These are phyloP conservation scores for Sceloporus undulatus DNA, from an alignment of 2,113 vertebrate genomes.

Conservation along the genomic window DNA sequence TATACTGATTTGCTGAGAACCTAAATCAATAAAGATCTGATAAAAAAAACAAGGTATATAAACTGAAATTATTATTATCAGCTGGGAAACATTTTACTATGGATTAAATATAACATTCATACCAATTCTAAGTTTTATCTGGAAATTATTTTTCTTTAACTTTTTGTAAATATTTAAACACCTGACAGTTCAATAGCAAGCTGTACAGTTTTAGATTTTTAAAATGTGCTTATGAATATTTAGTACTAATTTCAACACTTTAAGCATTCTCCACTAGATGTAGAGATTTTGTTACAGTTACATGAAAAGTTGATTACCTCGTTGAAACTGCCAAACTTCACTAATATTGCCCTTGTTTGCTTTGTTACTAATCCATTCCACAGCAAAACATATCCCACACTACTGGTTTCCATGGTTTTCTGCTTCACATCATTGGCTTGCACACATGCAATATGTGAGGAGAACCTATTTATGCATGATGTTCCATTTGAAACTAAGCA, in stretches of 20 bases:
- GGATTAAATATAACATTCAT: not conserved
- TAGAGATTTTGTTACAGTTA: not conserved
- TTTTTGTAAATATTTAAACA: not conserved
- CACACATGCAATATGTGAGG: not conserved
- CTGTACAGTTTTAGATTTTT: too few relatives aligned
- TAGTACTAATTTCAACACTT: not conserved
- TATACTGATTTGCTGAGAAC: not conserved
- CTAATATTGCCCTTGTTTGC: not conserved
- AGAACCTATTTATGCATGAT: not conserved
- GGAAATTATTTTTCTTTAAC: not conserved
- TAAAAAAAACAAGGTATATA: not conserved
- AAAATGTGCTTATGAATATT: not conserved
- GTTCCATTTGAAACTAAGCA: not conserved
- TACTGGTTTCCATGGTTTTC: not conserved
- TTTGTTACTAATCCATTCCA: not conserved
- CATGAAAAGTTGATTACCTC: not conserved
- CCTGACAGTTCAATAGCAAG: too few relatives aligned
- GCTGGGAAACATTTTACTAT: not conserved
- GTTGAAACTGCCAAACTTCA: not conserved
- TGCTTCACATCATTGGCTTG: not conserved
- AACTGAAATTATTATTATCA: not conserved
- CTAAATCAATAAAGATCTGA: not conserved
- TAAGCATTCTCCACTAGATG: not conserved
- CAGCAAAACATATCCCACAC: too few relatives aligned
- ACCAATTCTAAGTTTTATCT: not conserved